These are phyloP conservation scores for Tetragonula clypearis DNA, from an alignment of 1,140 invertebrate genomes.

Conservation along the genomic window DNA sequence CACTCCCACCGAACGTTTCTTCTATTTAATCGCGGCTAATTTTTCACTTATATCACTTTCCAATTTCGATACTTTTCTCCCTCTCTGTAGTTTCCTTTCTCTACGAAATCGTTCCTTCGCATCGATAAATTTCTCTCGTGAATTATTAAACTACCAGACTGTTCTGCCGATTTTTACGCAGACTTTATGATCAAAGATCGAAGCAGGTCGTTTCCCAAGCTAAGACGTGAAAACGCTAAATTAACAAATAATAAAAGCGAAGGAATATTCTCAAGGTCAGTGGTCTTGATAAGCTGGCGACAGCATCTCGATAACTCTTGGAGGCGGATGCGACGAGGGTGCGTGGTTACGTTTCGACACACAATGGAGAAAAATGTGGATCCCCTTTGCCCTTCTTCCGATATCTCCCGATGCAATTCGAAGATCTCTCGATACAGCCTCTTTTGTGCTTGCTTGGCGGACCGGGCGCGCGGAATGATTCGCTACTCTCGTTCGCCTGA, in stretches of 20 bases:
- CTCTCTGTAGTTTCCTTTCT: no score
- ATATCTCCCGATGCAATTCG: constrained; percentile 32
- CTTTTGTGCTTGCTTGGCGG: constrained; percentile 35
- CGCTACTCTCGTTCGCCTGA: constrained; percentile 15
- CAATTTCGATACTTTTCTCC: not conserved
- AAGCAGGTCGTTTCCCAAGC: no score
- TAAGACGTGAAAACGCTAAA: no score
- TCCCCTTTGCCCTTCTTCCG: constrained; percentile 49
- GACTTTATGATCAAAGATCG: no score
- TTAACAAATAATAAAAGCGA: constrained; percentile 6
- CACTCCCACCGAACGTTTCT: not conserved
- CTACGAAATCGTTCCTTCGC: no score
- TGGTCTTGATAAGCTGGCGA: constrained; percentile 64
- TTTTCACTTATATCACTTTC: not conserved
- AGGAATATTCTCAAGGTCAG: constrained; percentile 67
- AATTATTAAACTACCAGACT: no score
- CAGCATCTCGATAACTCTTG: constrained; percentile 73
- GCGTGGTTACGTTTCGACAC: constrained; percentile 39
- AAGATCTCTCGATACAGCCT: constrained; percentile 25
- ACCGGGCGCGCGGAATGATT: constrained; percentile 34
- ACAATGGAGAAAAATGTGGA: constrained; percentile 48
- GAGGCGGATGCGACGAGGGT: constrained; percentile 10
- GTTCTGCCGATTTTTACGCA: no score
- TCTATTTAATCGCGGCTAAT: not conserved
- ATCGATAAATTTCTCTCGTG: no score